Evolutionary conservation across 2,888 invertebrate genomes (phyloP).

Genomic region (Nineta flava): DNA sequence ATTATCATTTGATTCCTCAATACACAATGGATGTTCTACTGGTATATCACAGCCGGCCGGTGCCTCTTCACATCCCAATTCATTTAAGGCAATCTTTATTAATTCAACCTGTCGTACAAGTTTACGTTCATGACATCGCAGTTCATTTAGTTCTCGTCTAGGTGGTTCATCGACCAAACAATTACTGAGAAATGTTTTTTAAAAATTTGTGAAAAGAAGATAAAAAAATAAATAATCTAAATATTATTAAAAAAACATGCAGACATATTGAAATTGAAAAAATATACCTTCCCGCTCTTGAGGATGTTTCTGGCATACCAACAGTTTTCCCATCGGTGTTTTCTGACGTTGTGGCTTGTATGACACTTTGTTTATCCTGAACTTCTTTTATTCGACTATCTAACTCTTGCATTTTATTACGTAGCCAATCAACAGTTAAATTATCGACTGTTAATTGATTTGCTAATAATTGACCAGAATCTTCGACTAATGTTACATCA

Average conservation of each 20-base stretch:
- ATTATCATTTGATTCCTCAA: constrained; percentile 46
- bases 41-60: constrained; percentile 69
- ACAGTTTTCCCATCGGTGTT: constrained; percentile 3
- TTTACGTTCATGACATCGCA: constrained; percentile 70
- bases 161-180: constrained; percentile 7
- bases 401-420: constrained; percentile 60
- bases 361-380: constrained; percentile 32
- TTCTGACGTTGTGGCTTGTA: constrained; percentile 3
- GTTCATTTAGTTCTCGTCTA: constrained; percentile 57
- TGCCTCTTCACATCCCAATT: constrained; percentile 74
- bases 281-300: background rate
- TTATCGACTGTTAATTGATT: constrained; percentile 85
- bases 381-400: constrained; percentile 66
- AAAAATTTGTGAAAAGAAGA: background rate
- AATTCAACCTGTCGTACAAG: constrained; percentile 68
- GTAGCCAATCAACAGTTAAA: constrained; percentile 77
- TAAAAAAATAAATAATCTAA: no score
- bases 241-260: no score
- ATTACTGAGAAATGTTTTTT: no score
- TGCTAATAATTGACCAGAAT: constrained; percentile 72
- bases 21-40: constrained; percentile 40
- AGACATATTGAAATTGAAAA: no score
- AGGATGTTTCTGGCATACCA: constrained; percentile 1
- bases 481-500: constrained; percentile 75
- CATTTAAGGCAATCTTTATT: constrained; percentile 69